A percentile compares a stretch with the other conserved stretches of the same genome.
Conservation (phyloP, 2,888 invertebrate species). For the Drosophila borborema region DNA sequence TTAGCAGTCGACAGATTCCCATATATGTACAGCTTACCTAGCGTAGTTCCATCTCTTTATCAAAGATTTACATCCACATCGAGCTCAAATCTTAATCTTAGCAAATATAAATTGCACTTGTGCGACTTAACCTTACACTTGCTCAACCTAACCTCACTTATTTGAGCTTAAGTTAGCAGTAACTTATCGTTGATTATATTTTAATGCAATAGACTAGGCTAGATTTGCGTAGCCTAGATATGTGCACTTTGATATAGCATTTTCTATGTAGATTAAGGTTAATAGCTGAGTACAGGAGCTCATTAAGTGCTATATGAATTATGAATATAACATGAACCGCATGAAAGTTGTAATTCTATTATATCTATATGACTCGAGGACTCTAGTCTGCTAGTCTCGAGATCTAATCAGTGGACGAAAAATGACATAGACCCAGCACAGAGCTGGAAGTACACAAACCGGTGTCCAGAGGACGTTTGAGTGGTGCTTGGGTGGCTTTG, state of each 20-base stretch:
- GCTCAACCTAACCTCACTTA: neutral
- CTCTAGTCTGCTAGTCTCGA: neutral
- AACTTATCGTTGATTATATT: neutral
- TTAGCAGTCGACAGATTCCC: too few relatives aligned
- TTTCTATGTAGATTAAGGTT: neutral
- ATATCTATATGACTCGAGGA: neutral
- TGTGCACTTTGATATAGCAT: neutral
- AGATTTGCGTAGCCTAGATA: neutral
- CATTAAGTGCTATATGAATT: neutral
- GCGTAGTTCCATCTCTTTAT: too few relatives aligned
- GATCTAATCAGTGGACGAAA: conserved; percentile 23
- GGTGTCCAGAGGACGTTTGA: conserved; percentile 17
- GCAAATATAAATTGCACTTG: too few relatives aligned
- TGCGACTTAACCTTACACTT: neutral
- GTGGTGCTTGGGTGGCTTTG: conserved; percentile 1
- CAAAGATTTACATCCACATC: too few relatives aligned
- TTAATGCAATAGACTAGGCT: neutral
- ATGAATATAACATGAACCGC: neutral
- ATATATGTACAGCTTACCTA: too few relatives aligned
- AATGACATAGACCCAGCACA: conserved; percentile 14
- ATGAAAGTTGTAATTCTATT: neutral
- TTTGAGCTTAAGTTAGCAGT: neutral
- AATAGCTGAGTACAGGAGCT: neutral
- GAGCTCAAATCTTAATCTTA: too few relatives aligned
- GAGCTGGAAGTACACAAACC: conserved; percentile 9